phyloP scores from a whole-genome alignment of 1,140 invertebrate genomes.

The Wiebesia pumilae region DNA sequence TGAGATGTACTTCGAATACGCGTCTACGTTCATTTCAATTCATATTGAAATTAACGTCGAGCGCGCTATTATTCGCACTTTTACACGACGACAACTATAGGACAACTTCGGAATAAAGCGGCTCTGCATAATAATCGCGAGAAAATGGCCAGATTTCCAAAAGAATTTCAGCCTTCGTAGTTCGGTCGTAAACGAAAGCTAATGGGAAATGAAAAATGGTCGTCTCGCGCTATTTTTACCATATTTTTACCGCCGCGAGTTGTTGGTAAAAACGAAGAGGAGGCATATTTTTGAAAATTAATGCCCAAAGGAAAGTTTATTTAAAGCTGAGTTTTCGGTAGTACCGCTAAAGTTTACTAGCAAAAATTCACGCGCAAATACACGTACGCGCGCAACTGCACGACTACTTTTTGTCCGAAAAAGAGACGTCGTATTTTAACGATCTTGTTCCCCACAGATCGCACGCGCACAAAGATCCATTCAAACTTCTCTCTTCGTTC shows the following conservation, averaged over 20 bases:
- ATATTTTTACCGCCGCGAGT: no score
- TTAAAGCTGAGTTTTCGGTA: neutral
- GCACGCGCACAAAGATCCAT: constrained; percentile 48
- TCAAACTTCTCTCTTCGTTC: constrained; percentile 5
- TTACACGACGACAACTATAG: no score
- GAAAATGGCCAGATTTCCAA: no score
- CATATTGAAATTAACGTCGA: no score
- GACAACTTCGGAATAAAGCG: no score
- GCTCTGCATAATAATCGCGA: no score
- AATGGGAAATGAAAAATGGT: no score
- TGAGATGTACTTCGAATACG: neutral
- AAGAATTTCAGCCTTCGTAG: no score
- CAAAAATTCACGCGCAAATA: neutral
- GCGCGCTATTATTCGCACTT: neutral
- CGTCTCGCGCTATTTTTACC: no score
- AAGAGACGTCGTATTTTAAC: constrained; percentile 35
- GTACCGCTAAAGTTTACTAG: neutral
- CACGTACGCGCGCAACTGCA: neutral
- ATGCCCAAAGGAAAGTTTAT: neutral
- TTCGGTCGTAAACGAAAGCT: no score
- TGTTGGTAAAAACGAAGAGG: no score
- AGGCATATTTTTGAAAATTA: neutral
- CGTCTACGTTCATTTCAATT: neutral
- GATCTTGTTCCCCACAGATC: constrained; percentile 37
- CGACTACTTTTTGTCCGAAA: neutral